Base-by-base conservation (phyloP, 2,888 invertebrate species). In the Papilio gigon region DNA sequence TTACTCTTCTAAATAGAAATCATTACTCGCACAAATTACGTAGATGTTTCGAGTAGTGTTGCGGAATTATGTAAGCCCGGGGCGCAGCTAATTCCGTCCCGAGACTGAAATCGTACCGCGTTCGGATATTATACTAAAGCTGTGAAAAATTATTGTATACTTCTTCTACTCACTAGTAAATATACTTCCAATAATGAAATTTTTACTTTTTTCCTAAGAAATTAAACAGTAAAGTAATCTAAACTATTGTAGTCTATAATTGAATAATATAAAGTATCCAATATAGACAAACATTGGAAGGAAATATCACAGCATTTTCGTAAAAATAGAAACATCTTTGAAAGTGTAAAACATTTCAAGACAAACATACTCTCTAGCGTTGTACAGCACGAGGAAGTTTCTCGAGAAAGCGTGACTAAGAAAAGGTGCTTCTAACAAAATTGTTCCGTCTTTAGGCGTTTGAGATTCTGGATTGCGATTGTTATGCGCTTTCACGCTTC, bases 1-100 rank as follows among this genome's bases (percentile, higher is more conserved):
- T 70, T 70, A 69, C 73, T 75, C 73, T 73, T 72, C 71, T 61
- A 61, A 67, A 67, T 71, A 71, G 71, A 50, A 27, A 50, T 50
- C 50, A 50, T 50, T 50, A 50, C 50, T 27, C 50, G 50, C 50
- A 27, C 50, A 50, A 50, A 53, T 53, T 27, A 27, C 53, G 14
- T 27, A 53, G 27, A 53, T 53, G 53, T 53, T 53, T 25, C 27
- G 14, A 50, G 50, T 27, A 14, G n/a, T 6, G 27, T 53, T 50
- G 50, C 25, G 50, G 50, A 27, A 53, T 17, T 47, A 47, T 27
- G 50, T 50, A 53, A 53, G 53, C 53, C 27, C n/a, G 6, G n/a
- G 27, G 53, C 53, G 27, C 53, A n/a, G 27, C n/a, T 53, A 53
- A 53, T 27, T 53, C 53, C 53, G 53, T 53, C 53, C 27, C n/a